Evolutionary conservation across 2,888 invertebrate species (phyloP), one percentile per base, ranked within the genome.

Genomic region (Andrena camellia): DNA sequence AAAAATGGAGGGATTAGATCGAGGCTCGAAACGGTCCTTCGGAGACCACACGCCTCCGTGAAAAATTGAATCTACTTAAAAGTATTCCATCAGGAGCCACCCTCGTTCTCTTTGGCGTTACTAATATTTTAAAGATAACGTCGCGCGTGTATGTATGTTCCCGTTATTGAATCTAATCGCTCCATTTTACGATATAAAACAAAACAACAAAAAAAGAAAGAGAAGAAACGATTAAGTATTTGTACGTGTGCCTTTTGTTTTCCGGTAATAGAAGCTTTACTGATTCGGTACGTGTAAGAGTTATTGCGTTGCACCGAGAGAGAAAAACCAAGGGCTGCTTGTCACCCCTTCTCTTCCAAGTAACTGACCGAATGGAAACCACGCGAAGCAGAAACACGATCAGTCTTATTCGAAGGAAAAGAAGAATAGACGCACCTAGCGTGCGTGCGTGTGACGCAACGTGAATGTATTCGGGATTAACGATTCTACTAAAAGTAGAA

Each of bases 1-100:
- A 86, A 88, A 42, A 88, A 70, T 87, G 88, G 86, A 88, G 83
- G 59, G 87, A 88, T 88, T 88, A 88, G 80, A 64, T 48, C 10
- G 60, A 35, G 26, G 17, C 23, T 52, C 62, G 76, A 20, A 57
- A 57, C 31, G n/a, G 8, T 29, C 13, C 26, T 52, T 33, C 4
- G 57, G 23, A 74, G 73, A 54, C 6, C 31, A 31, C 62, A n/a
- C 33, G 57, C 20, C 10, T 26, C 35, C 26, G 13, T 48, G 20
- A 67, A 13, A 10, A 60, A 35, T 66, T n/a, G 17, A 64, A 64
- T 54, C 62, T 62, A 20, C 13, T 76, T 69, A 50, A 35, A 17
- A 50, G 6, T 62, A 66, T 63, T 78, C 68, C 20, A 33, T 68
- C 72, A n/a, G 5, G 35, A 54, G 57, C 7, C 64, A 23, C 31